Conservation (phyloP, 2,797 vertebrate species). For the Rhynchonycteris naso region DNA sequence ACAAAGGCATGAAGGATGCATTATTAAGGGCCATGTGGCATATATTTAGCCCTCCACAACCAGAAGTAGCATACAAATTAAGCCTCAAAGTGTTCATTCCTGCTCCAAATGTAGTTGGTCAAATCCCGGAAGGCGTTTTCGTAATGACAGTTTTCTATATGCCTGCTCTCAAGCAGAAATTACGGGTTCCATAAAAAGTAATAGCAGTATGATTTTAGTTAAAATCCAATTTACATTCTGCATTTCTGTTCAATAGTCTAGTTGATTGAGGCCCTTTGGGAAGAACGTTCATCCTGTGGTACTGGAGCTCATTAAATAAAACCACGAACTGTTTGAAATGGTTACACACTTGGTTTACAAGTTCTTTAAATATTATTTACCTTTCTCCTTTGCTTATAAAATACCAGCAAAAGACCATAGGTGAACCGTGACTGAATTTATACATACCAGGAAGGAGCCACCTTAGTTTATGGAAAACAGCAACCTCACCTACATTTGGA, state of each 20-base stretch:
- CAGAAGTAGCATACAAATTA: background rate
- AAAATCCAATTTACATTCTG: conserved; percentile 74
- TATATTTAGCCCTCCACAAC: background rate
- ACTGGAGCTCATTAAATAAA: conserved; percentile 74
- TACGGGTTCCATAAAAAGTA: conserved; percentile 69
- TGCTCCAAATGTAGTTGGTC: conserved; percentile 1
- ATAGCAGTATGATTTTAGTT: conserved; percentile 62
- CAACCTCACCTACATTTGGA: background rate
- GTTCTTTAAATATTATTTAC: conserved; percentile 66
- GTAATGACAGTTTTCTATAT: conserved; percentile 19
- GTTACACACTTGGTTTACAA: conserved; percentile 63
- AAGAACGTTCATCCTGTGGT: conserved; percentile 52
- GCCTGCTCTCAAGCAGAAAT: conserved; percentile 63
- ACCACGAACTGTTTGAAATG: conserved; percentile 66
- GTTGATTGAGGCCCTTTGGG: conserved; percentile 70
- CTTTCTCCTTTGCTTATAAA: conserved; percentile 60
- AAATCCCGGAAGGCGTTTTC: conserved; percentile 26
- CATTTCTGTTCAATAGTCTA: conserved; percentile 73
- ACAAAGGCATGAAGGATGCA: background rate
- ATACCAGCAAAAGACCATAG: background rate
- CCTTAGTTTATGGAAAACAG: background rate
- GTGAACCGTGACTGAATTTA: background rate
- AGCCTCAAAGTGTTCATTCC: background rate
- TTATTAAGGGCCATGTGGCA: conserved; percentile 9
- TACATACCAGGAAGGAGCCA: background rate